Percentiles rank a stretch among this genome's conserved stretches.
Evolutionary conservation across 2,888 invertebrate genomes (phyloP).

Genomic region (Ethmia dodecea): DNA sequence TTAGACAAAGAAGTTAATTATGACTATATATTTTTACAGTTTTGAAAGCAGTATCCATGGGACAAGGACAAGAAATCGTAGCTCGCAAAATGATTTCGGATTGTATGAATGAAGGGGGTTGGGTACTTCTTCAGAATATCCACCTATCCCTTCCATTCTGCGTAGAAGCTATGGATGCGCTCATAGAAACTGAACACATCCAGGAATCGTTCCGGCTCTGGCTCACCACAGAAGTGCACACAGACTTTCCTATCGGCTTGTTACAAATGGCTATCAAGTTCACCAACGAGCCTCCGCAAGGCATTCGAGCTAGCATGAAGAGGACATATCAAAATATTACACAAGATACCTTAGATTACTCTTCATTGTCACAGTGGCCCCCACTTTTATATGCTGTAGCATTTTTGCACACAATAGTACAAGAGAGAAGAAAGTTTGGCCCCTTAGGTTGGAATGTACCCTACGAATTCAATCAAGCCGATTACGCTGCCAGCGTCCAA

Average conservation of each 20-base stretch:
- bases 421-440: constrained; percentile 96
- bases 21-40: constrained; percentile 62
- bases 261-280: constrained; percentile 97
- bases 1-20: too few species aligned
- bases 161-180: constrained; percentile 92
- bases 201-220: constrained; percentile 92
- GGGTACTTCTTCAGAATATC: constrained; percentile 97
- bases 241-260: constrained; percentile 93
- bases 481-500: constrained; percentile 96
- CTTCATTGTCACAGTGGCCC: constrained; percentile 94
- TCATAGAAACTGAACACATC: constrained; percentile 90
- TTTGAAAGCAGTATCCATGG: constrained; percentile 95
- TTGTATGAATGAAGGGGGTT: constrained; percentile 89
- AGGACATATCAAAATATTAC: constrained; percentile 93
- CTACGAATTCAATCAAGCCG: constrained; percentile 98
- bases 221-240: constrained; percentile 96
- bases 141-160: constrained; percentile 97
- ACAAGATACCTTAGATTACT: constrained; percentile 95
- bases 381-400: constrained; percentile 95
- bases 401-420: constrained; percentile 96
- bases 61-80: constrained; percentile 95
- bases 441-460: constrained; percentile 98
- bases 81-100: constrained; percentile 90
- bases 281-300: constrained; percentile 98
- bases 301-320: constrained; percentile 93